These are phyloP conservation scores for Campoplex capitator DNA, from an alignment of 2,888 invertebrate species.

Conservation along the genomic window DNA sequence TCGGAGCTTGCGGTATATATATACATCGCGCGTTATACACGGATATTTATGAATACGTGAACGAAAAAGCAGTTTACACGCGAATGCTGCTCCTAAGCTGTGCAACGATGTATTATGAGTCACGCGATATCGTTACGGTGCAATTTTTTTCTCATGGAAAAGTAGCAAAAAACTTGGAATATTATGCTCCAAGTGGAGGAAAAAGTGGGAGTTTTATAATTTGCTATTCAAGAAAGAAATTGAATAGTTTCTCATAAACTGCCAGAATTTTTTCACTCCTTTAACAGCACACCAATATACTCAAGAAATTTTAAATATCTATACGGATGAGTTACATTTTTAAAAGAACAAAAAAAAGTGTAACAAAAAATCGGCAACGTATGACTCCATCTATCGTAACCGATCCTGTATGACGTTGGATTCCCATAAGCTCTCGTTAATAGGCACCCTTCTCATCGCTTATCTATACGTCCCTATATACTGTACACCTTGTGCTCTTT, in stretches of 20 bases:
- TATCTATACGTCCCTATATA: neutral
- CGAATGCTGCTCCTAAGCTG: constrained; percentile 1
- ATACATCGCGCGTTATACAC: neutral
- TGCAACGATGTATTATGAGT: constrained; percentile 28
- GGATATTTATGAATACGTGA: constrained; percentile 35
- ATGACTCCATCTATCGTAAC: neutral
- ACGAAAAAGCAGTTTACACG: constrained; percentile 23
- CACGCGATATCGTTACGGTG: constrained; percentile 27
- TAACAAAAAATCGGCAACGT: neutral
- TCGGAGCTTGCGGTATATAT: neutral
- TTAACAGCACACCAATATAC: no score
- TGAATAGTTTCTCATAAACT: constrained; percentile 66
- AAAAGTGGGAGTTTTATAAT: constrained; percentile 67
- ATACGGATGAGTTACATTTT: neutral
- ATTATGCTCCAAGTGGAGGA: constrained; percentile 48
- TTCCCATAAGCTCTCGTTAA: neutral
- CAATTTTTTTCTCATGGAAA: constrained; percentile 18
- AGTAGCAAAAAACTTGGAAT: constrained; percentile 12
- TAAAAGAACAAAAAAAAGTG: neutral
- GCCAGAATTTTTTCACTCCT: neutral
- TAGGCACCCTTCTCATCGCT: neutral
- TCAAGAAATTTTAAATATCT: neutral
- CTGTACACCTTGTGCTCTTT: neutral
- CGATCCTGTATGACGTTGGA: neutral
- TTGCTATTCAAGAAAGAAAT: constrained; percentile 69